Percentiles rank a stretch among this genome's conserved stretches.
Conservation (phyloP, 2,113 vertebrate genomes). For the Psilopsiagon aurifrons region DNA sequence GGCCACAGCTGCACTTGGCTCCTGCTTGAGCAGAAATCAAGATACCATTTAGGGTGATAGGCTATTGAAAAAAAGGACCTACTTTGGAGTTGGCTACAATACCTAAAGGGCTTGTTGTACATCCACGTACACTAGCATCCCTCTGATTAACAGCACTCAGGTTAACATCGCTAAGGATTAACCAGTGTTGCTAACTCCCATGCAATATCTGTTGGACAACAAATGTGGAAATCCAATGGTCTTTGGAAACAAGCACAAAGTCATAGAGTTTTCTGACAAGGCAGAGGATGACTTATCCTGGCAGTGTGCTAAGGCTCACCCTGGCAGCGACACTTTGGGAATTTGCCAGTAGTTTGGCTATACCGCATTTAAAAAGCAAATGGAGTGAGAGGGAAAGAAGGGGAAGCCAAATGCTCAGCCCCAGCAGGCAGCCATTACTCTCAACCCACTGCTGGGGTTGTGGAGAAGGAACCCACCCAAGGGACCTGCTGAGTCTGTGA, state of each 20-base stretch:
- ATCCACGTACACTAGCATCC: neutral
- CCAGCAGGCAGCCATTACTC: neutral
- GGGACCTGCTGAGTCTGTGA: neutral
- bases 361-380: neutral
- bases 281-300: neutral
- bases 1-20: neutral
- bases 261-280: neutral
- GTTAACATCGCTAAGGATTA: neutral
- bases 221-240: accelerated
- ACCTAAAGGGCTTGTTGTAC: neutral
- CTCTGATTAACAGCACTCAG: neutral
- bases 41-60: neutral
- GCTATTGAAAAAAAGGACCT: neutral
- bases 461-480: neutral
- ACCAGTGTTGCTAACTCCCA: neutral
- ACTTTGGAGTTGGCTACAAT: neutral
- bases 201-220: neutral
- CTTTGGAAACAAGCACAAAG: neutral
- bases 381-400: neutral
- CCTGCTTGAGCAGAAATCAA: neutral
- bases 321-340: neutral
- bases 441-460: neutral
- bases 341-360: neutral
- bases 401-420: neutral
- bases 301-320: neutral